A percentile compares a stretch with the other conserved stretches of the same genome.
Evolutionary conservation across 2,797 vertebrate genomes (phyloP).

Genomic region (Cetoscarus ocellatus): DNA sequence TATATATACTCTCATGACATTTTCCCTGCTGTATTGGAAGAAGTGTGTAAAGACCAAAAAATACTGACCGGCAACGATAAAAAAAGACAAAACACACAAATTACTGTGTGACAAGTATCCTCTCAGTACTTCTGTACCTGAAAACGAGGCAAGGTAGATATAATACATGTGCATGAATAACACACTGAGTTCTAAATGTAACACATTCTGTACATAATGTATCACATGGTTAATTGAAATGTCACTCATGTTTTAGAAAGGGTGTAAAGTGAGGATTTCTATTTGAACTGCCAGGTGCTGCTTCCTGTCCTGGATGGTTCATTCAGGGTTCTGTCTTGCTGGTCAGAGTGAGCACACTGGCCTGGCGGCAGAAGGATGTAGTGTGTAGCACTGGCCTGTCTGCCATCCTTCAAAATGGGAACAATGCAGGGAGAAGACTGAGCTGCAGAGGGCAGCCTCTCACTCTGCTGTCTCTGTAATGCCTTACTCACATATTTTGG

Average conservation of each 20-base stretch:
- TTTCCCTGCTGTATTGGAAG: constrained; percentile 22
- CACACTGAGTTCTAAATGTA: too few species aligned
- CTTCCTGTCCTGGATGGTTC: constrained; percentile 84
- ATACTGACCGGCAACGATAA: constrained; percentile 68
- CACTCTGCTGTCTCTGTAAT: constrained; percentile 89
- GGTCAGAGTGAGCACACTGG: constrained; percentile 86
- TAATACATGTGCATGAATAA: background rate
- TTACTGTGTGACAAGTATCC: constrained; percentile 23
- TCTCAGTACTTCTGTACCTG: constrained; percentile 23
- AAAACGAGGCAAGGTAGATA: constrained; percentile 6
- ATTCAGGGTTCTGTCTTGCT: constrained; percentile 88
- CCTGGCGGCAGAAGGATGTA: constrained; percentile 97
- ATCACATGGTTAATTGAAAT: constrained; percentile 24
- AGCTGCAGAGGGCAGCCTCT: constrained; percentile 77
- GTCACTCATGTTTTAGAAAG: constrained; percentile 23
- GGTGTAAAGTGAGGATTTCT: constrained; percentile 61
- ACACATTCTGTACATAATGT: constrained; percentile 6
- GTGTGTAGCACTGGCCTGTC: constrained; percentile 94
- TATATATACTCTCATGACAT: constrained; percentile 39
- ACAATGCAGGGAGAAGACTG: constrained; percentile 89
- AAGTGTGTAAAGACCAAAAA: constrained; percentile 5
- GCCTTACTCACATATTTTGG: constrained; percentile 97
- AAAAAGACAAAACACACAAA: constrained; percentile 41
- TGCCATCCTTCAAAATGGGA: constrained; percentile 95
- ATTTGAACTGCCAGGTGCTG: constrained; percentile 76